Base-by-base conservation (phyloP, 2,113 vertebrate genomes). In the Vidua chalybeata region DNA sequence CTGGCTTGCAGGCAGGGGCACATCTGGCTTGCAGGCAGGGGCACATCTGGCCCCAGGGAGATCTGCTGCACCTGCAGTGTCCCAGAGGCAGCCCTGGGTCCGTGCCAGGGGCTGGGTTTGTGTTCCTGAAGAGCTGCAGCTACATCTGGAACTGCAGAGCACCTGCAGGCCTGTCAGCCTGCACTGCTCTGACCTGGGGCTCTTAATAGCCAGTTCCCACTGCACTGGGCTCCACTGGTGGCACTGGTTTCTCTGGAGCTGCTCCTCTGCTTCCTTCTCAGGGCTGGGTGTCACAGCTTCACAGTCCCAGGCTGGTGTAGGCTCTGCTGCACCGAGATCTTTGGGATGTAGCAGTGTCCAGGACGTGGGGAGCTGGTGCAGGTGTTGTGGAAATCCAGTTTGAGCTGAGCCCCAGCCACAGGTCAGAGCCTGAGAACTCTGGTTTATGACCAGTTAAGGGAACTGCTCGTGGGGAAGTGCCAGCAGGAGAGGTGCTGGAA, bases 11-110 rank as follows among this genome's bases (percentile, higher is more conserved):
- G 39, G 20, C 9, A 4, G 31, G 10, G 46, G 9, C 15, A 1
- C 15, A 0, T 10, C 27, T n/a, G 13, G 0, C 0, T 35, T 43
- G 31, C 46, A 43, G 39, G 20, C 9, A 4, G 31, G 10, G 46
- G 9, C 15, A 1, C 15, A 0, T 10, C 27, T n/a, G 13, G 0
- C 0, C 15, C 13, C 18, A 17, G 1, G 7, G 18, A 35, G 24
- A 17, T 8, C 4, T 22, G 18, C 72, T 73, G 49, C 43, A 13
- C 19, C 72, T 73, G 49, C 43, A 13, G 15, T 15, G 39, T 6
- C 28, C 21, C 22, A 58, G 7, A 39, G 18, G 27, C 39, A 13
- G 22, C 67, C n/a, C 37, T 9, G 24, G 24, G 13, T 13, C 1
- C 0, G 0, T 54, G 30, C 26, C 45, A 17, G 11, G 73, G 35